Percentiles rank a stretch among this genome's conserved stretches.
Evolutionary conservation across 1,140 invertebrate genomes (phyloP).

Genomic region (Drosophila pseudoobscura): DNA sequence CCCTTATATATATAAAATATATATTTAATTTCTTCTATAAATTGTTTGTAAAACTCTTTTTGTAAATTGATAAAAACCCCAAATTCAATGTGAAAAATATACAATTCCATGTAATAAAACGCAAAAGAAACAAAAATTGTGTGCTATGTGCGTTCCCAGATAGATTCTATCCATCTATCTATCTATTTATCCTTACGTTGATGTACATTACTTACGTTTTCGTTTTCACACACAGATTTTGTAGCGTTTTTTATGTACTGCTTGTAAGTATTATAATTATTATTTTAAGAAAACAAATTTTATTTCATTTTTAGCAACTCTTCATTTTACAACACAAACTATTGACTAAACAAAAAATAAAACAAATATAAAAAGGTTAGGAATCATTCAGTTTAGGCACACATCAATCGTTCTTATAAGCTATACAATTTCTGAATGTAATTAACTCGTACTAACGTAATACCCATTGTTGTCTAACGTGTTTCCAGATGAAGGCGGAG

Average conservation of each 20-base stretch:
- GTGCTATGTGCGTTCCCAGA: constrained; percentile 54
- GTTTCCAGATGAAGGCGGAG: constrained; percentile 66
- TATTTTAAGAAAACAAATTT: constrained; percentile 8
- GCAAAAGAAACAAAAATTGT: constrained; percentile 72
- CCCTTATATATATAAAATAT: constrained; percentile 53
- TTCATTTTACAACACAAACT: constrained; percentile 23
- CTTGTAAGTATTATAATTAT: constrained; percentile 71
- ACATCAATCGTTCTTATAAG: constrained; percentile 18
- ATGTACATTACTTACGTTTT: constrained; percentile 27
- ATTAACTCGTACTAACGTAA: background rate
- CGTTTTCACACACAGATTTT: constrained; percentile 56
- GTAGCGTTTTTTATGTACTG: constrained; percentile 63
- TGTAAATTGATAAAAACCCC: constrained; percentile 63
- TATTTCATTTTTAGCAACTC: constrained; percentile 14
- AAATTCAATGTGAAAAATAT: constrained; percentile 77
- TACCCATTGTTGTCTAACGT: background rate
- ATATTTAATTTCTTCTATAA: constrained; percentile 71
- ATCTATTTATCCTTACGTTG: constrained; percentile 4
- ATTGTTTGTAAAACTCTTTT: constrained; percentile 72
- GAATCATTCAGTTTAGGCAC: constrained; percentile 52
- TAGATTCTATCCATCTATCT: constrained; percentile 34
- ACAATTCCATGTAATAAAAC: constrained; percentile 76
- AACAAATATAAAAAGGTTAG: constrained; percentile 34
- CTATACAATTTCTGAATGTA: constrained; percentile 14
- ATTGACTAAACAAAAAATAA: constrained; percentile 5